These are phyloP conservation scores for Xerus inauris DNA, from an alignment of 2,113 vertebrate genomes.

Conservation along the genomic window DNA sequence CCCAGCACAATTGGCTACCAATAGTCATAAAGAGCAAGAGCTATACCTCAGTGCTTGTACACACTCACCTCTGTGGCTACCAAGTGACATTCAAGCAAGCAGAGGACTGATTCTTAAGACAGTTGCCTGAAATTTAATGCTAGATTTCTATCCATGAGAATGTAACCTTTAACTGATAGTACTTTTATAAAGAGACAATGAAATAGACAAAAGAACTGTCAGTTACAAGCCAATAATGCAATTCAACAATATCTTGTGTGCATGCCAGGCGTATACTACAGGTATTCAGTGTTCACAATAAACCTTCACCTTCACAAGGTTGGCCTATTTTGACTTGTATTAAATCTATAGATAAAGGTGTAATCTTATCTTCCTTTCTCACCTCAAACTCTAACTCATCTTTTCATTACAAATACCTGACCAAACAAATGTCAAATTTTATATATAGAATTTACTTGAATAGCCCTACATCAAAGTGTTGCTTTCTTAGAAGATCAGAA, in stretches of 20 bases:
- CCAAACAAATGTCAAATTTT: slow-evolving; percentile 49
- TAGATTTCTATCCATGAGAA: neutral
- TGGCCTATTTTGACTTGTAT: neutral
- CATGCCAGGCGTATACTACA: neutral
- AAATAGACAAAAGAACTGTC: neutral
- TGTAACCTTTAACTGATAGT: neutral
- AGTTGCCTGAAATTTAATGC: slow-evolving; percentile 7
- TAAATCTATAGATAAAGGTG: neutral
- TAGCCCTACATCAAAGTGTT: slow-evolving; percentile 14
- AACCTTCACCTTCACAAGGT: neutral
- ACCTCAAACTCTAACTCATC: neutral
- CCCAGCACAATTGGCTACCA: neutral
- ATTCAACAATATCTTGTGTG: neutral
- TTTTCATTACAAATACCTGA: slow-evolving; percentile 20
- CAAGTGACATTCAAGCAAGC: neutral
- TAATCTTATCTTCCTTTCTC: neutral
- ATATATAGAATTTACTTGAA: slow-evolving; percentile 25
- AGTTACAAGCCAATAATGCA: neutral
- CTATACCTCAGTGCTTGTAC: neutral
- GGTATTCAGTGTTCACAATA: neutral
- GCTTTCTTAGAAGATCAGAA: slow-evolving; percentile 47
- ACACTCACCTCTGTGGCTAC: neutral
- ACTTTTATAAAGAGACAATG: slow-evolving; percentile 7
- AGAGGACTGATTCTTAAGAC: neutral
- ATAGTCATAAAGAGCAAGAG: neutral